Evolutionary conservation across 2,797 vertebrate species (phyloP), one percentile per base, ranked within the genome.

Genomic region (Crossoptilon crossoptilon): DNA sequence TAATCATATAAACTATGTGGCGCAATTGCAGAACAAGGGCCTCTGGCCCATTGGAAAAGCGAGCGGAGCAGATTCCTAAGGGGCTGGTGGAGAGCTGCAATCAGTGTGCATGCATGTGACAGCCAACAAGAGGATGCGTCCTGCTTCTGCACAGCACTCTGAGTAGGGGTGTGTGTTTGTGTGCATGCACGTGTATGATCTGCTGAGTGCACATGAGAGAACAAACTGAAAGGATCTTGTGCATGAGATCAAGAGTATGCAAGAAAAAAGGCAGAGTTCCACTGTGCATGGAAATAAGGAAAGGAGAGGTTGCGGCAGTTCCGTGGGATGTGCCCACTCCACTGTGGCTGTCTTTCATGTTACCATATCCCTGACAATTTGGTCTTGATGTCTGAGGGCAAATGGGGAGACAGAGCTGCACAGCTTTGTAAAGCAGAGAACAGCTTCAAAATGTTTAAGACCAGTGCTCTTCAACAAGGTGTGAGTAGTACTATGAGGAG

Each of bases 1-100:
- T 95, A 87, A 90, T 95, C 91, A 87, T 73, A 90, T 76, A 73
- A 96, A 92, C 55, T 60, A 41, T 63, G 68, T 1, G 8, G 79
- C 14, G 2, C 79, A 73, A 56, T 74, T 88, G 87, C 82, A 84
- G 93, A 93, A 86, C 76, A 93, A 93, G 84, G 51, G 59, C 69
- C 84, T 91, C 80, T 87, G 91, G 75, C 72, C 91, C 58, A 22
- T 83, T 76, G 85, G 58, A 68, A 78, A 48, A 73, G 67, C 35
- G 41, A 90, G 37, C 0, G 0, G 55, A 93, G 55, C 14, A 19
- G 68, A 64, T 85, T 92, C 79, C 73, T 85, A 19, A 85, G 73
- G 59, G 56, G 23, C n/a, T 85, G 51, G 14, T 69, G 24, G 41
- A 63, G 51, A 78, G 63, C 14, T 62, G 69, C 59, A 59, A 23